Evolutionary conservation across 2,888 invertebrate genomes (phyloP).

Genomic region (Drosophila nr. perissopoda): DNA sequence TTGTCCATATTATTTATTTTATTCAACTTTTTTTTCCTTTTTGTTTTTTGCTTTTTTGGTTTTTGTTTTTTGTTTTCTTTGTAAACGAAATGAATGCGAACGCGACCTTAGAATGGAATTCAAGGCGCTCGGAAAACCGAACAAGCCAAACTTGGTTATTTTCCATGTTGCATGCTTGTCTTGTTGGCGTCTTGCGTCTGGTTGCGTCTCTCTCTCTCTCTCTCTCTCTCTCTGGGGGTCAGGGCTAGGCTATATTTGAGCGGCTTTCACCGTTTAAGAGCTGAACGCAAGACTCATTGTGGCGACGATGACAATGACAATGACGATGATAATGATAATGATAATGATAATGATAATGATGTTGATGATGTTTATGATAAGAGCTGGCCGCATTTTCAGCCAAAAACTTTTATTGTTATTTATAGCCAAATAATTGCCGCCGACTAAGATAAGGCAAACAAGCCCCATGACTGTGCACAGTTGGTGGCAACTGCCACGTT

Average conservation of each 20-base stretch:
- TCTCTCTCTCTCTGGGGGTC: background rate
- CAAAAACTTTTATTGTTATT: constrained; percentile 69
- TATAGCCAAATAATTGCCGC: constrained; percentile 68
- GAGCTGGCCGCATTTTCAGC: constrained; percentile 46
- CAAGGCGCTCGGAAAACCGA: constrained; percentile 48
- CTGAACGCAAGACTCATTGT: constrained; percentile 3
- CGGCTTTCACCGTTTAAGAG: constrained; percentile 35
- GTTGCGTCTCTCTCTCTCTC: too few species aligned
- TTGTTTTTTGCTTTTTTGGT: constrained; percentile 11
- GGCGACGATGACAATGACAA: constrained; percentile 9
- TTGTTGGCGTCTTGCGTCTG: background rate
- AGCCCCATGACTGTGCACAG: constrained; percentile 30
- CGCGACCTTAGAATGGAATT: constrained; percentile 58
- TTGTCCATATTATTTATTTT: constrained; percentile 6
- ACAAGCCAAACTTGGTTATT: constrained; percentile 37
- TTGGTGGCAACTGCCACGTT: constrained; percentile 40
- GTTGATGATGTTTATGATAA: constrained; percentile 43
- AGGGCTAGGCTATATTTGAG: constrained; percentile 15
- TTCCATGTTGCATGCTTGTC: constrained; percentile 35
- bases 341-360: constrained; percentile 2
- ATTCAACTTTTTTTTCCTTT: constrained; percentile 20
- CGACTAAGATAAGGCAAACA: constrained; percentile 42
- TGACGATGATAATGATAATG: constrained; percentile 8
- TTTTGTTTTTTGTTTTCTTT: constrained; percentile 21
- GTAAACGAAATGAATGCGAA: constrained; percentile 27